Percentiles rank a stretch among this genome's conserved stretches.
Evolutionary conservation across 2,888 invertebrate genomes (phyloP).

Genomic region (Drosophila formosana): DNA sequence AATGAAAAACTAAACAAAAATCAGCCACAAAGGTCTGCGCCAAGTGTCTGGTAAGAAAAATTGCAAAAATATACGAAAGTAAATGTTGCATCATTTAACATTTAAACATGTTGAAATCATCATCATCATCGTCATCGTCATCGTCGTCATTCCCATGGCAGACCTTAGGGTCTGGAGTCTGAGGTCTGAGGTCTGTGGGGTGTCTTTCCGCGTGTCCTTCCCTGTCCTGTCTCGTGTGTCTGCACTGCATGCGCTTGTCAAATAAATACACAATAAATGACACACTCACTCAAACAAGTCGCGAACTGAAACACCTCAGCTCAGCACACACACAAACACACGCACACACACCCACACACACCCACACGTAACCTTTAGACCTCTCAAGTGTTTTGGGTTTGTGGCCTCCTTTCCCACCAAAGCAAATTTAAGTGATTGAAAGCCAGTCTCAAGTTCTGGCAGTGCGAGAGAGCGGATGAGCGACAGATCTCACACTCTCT

Average conservation of each 20-base stretch:
- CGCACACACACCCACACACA: slow-evolving; percentile 18
- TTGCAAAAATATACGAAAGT: slow-evolving; percentile 49
- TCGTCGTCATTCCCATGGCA: background rate
- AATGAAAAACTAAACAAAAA: slow-evolving; percentile 33
- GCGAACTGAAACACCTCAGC: slow-evolving; percentile 33
- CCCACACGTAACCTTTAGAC: slow-evolving; percentile 41
- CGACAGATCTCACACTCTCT: slow-evolving; percentile 5
- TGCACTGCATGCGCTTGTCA: slow-evolving; percentile 64
- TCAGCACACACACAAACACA: slow-evolving; percentile 1
- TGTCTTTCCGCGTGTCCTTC: background rate
- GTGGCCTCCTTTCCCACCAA: slow-evolving; percentile 31
- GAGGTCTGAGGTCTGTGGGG: background rate
- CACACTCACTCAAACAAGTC: slow-evolving; percentile 62
- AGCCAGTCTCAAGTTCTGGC: slow-evolving; percentile 44
- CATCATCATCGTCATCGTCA: slow-evolving; percentile 3
- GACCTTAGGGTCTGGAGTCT: background rate
- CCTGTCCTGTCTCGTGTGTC: slow-evolving; percentile 39
- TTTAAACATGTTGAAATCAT: slow-evolving; percentile 46
- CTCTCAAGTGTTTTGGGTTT: slow-evolving; percentile 51
- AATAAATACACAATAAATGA: slow-evolving; percentile 75
- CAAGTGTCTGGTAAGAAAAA: slow-evolving; percentile 36
- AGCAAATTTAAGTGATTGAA: slow-evolving; percentile 65
- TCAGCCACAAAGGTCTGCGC: slow-evolving; percentile 30
- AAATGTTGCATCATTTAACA: slow-evolving; percentile 67
- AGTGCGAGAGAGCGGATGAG: slow-evolving; percentile 1